These are phyloP conservation scores for Drosophila navojoa DNA, from an alignment of 1,140 invertebrate genomes.

Conservation along the genomic window DNA sequence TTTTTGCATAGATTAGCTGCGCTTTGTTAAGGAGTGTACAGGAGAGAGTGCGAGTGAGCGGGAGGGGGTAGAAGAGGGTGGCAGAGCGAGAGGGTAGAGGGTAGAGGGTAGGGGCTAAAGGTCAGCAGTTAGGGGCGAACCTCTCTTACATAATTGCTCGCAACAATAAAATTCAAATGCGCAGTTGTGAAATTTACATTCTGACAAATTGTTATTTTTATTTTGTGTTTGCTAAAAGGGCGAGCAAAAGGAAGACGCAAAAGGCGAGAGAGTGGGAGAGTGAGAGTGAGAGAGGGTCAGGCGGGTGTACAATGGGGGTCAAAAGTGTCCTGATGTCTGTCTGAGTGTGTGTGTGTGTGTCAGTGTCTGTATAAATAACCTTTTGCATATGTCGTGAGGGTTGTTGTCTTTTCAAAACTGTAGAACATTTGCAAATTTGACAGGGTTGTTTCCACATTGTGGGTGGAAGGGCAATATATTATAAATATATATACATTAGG, in stretches of 20 bases:
- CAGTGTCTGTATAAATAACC: constrained; percentile 30
- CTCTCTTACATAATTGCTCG: constrained; percentile 57
- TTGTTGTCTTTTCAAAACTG: constrained; percentile 24
- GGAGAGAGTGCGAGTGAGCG: neutral
- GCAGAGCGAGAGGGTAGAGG: too few species aligned
- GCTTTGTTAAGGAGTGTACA: constrained; percentile 53
- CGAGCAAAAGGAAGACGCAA: neutral
- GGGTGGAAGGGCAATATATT: constrained; percentile 6
- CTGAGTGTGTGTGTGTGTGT: constrained; percentile 14
- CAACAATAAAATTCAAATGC: constrained; percentile 68
- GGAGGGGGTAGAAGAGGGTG: neutral
- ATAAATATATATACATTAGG: too few species aligned
- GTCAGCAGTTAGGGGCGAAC: constrained; percentile 22
- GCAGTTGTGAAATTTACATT: constrained; percentile 73
- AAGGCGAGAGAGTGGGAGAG: constrained; percentile 5
- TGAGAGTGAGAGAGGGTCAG: constrained; percentile 40
- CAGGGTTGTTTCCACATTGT: constrained; percentile 41
- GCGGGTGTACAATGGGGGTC: constrained; percentile 53
- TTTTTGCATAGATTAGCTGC: constrained; percentile 81
- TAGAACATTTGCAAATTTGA: neutral
- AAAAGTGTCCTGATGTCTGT: constrained; percentile 47
- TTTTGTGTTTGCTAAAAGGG: constrained; percentile 31
- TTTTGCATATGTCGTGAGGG: constrained; percentile 43
- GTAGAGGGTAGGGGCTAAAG: constrained; percentile 15
- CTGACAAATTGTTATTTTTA: constrained; percentile 75